These are phyloP conservation scores for Heliangelus exortis DNA, from an alignment of 2,797 vertebrate genomes.

Conservation along the genomic window DNA sequence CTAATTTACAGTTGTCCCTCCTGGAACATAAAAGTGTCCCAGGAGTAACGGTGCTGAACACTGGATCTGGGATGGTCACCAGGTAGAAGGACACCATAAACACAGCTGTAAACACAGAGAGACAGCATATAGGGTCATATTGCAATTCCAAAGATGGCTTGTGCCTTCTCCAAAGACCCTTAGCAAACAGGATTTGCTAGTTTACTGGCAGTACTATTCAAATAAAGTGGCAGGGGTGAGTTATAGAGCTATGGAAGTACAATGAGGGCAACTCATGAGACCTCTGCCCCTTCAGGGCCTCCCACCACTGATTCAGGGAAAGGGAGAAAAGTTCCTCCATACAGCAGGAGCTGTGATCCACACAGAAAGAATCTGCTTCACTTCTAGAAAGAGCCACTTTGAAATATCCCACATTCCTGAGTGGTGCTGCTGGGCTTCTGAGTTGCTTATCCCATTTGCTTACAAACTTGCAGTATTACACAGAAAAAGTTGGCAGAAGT, in stretches of 20 bases:
- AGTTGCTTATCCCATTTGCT: background rate
- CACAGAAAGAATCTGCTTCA: slow-evolving; percentile 68
- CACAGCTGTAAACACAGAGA: background rate
- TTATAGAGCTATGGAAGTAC: background rate
- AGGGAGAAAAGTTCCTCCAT: background rate
- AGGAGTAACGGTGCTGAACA: background rate
- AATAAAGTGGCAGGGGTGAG: background rate
- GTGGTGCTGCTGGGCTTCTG: slow-evolving; percentile 22
- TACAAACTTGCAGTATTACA: slow-evolving; percentile 47
- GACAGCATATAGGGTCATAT: fast-evolving
- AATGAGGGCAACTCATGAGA: background rate
- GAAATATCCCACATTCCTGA: slow-evolving; percentile 75
- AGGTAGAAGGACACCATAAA: background rate
- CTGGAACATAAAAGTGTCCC: background rate
- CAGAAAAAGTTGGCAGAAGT: background rate
- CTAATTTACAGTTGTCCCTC: background rate
- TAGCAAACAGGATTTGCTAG: background rate
- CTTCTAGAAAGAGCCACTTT: slow-evolving; percentile 64
- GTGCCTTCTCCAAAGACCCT: background rate
- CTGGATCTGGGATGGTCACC: background rate
- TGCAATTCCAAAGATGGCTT: background rate
- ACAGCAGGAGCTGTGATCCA: background rate
- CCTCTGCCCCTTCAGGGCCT: fast-evolving
- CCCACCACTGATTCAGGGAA: background rate
- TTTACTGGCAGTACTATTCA: background rate